A percentile compares a stretch with the other conserved stretches of the same genome.
Evolutionary conservation across 2,797 vertebrate species (phyloP).

Genomic region (Nasua narica): DNA sequence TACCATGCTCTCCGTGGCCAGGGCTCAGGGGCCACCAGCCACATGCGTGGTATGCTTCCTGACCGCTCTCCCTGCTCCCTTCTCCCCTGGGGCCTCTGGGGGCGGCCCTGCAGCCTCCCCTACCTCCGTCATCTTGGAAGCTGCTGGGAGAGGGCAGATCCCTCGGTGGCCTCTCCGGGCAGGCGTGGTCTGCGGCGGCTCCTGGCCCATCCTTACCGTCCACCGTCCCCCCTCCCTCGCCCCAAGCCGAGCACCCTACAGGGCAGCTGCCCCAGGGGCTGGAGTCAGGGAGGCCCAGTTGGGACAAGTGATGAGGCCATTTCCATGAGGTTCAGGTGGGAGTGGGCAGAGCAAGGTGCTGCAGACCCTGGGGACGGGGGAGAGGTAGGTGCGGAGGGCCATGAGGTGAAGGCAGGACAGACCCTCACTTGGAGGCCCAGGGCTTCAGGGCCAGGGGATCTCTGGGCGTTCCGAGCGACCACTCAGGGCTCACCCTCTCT

Average conservation of each 20-base stretch:
- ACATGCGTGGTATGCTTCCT: fast-evolving
- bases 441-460: neutral
- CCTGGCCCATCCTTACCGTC: fast-evolving
- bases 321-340: fast-evolving
- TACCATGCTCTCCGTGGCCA: neutral
- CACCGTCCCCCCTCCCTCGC: too few relatives aligned
- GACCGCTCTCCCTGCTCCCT: too few relatives aligned
- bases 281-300: neutral
- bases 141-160: neutral
- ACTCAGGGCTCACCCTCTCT: neutral
- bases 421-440: fast-evolving
- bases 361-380: neutral
- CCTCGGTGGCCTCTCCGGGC: neutral
- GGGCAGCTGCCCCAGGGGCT: neutral
- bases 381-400: neutral
- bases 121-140: neutral
- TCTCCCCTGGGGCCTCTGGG: neutral
- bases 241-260: too few relatives aligned
- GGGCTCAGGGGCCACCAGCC: neutral
- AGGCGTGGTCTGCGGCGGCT: too few relatives aligned
- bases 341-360: neutral
- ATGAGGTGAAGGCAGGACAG: neutral
- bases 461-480: neutral
- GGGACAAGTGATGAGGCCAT: neutral
- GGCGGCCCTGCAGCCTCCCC: neutral